Evolutionary conservation across 2,113 vertebrate species (phyloP), one percentile per base, ranked within the genome.

Genomic region (Taxidea taxus): DNA sequence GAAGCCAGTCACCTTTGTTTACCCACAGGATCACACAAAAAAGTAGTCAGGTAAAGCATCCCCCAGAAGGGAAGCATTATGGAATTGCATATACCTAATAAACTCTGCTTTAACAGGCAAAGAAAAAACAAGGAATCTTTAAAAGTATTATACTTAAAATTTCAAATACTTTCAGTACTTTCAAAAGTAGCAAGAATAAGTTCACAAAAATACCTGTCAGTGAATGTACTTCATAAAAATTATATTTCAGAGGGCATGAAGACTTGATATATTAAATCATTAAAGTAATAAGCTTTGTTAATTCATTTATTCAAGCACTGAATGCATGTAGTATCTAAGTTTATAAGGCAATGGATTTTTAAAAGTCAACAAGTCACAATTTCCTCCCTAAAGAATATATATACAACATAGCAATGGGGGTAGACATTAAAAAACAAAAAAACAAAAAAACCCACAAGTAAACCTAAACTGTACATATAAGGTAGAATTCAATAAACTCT

Each of bases 131-230:
- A 72, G 13, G 15, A 82, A 90, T 56, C 34, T 96, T 80, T 54
- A 64, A 54, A 84, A 88, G 64, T 49, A 78, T 37, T 83, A 56
- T 56, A 62, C n/a, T 95, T 91, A 94, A 88, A 87, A 87, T 74
- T 80, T 90, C 11, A 92, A 94, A 96, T 68, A 72, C 14, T 66
- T 95, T 78, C 7, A 84, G 25, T 58, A 85, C 18, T 54, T 62
- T 89, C 39, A 68, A 82, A 92, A 92, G 31, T 68, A 64, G 47
- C 23, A 4, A 31, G 64, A 54, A 92, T 89, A 88, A 2, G 39
- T 51, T 82, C 80, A 77, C 14, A 4, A 20, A 86, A 89, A 94
- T 70, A 47, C 27, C 12, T 74, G 56, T 70, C 27, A 75, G 25
- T 66, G 37, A 90, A 70, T 87, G 18, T 92, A 70, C 21, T 49